Evolutionary conservation across 2,888 invertebrate genomes (phyloP).

Genomic region (Drosophila anomelani): DNA sequence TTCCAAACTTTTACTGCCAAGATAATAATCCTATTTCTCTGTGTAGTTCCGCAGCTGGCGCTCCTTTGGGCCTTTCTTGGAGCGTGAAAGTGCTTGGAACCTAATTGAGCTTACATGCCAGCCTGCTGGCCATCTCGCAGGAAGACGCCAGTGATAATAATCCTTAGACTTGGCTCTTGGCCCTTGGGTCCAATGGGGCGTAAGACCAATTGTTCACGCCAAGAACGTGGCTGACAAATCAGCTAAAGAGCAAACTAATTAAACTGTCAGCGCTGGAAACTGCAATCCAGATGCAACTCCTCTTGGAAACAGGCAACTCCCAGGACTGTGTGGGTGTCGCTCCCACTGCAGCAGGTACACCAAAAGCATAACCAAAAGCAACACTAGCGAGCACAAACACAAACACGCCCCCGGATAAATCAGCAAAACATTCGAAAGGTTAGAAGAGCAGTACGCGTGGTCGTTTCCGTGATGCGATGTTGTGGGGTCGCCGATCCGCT

Average conservation of each 20-base stretch:
- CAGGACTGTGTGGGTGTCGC: conserved; percentile 27
- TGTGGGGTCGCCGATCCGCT: conserved; percentile 39
- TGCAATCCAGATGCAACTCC: conserved; percentile 24
- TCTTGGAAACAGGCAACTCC: conserved; percentile 12
- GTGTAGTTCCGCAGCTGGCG: conserved; percentile 29
- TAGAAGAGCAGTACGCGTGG: conserved; percentile 60
- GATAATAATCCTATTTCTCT: conserved; percentile 6
- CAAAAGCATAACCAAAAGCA: conserved; percentile 1
- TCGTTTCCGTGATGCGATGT: conserved; percentile 65
- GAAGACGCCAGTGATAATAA: conserved; percentile 25
- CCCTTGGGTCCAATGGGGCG: conserved; percentile 44
- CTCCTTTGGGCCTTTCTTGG: conserved; percentile 27
- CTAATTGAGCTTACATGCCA: conserved; percentile 61
- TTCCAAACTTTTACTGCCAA: not conserved
- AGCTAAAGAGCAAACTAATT: conserved; percentile 57
- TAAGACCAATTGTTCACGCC: conserved; percentile 35
- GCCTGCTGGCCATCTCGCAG: conserved; percentile 32
- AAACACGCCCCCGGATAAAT: conserved; percentile 29
- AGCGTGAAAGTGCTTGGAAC: conserved; percentile 65
- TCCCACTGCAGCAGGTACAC: conserved; percentile 21
- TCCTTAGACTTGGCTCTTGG: conserved; percentile 27
- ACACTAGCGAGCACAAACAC: conserved; percentile 15
- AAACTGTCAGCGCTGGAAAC: conserved; percentile 32
- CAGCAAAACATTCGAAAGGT: conserved; percentile 38
- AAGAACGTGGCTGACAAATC: conserved; percentile 45